Percentiles rank a stretch among this genome's conserved stretches.
phyloP scores from a whole-genome alignment of 53 echinoderm and acorn worm genomes.

The Holothuria scabra region DNA sequence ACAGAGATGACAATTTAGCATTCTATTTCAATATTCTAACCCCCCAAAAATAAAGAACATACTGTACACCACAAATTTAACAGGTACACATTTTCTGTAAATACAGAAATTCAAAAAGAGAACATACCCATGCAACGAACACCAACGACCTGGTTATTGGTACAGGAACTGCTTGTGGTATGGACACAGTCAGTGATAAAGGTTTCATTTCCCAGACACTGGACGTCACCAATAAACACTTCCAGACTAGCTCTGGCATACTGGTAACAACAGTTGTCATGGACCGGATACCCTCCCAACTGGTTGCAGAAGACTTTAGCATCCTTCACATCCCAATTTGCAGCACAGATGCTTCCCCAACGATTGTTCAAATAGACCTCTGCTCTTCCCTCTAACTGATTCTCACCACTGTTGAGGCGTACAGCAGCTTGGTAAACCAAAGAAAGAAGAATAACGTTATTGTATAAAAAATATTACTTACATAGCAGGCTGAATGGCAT shows the following conservation, averaged over 20 bases:
- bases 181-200: slow-evolving; percentile 62
- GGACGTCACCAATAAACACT: slow-evolving; percentile 43
- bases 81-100: no score
- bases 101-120: no score
- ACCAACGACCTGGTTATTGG: slow-evolving; percentile 46
- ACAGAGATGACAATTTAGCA: no score
- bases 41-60: no score
- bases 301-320: slow-evolving; percentile 81
- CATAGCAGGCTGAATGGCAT: no score
- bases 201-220: slow-evolving; percentile 68
- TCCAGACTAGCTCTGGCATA: not conserved
- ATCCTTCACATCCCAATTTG: slow-evolving; percentile 71
- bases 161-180: slow-evolving; percentile 14
- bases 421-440: slow-evolving; percentile 70
- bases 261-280: slow-evolving; percentile 38
- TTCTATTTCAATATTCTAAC: no score
- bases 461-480: no score
- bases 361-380: slow-evolving; percentile 66
- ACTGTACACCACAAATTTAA: no score
- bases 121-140: slow-evolving; percentile 48
- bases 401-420: slow-evolving; percentile 53
- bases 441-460: not conserved
- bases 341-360: slow-evolving; percentile 77
- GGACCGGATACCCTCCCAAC: slow-evolving; percentile 76
- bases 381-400: slow-evolving; percentile 68